Evolutionary conservation across 2,888 invertebrate genomes (phyloP).

Genomic region (Luffia ferchaultella): DNA sequence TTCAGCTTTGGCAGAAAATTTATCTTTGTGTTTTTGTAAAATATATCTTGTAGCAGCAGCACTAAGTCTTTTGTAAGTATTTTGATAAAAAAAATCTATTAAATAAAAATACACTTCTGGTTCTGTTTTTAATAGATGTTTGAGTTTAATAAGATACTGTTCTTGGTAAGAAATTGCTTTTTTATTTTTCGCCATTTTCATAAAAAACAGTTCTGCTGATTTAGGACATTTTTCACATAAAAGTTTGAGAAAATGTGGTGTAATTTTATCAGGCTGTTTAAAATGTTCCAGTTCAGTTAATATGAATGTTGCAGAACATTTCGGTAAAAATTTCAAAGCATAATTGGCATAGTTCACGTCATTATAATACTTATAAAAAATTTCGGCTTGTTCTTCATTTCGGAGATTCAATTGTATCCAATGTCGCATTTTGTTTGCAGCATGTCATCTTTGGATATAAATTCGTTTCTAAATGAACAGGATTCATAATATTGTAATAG

Average conservation of each 20-base stretch:
- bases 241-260: not conserved
- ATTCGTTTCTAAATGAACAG: conserved; percentile 28
- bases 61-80: not conserved
- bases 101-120: not conserved
- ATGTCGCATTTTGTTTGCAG: conserved; percentile 33
- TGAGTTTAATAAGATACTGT: not conserved
- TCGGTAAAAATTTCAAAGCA: conserved; percentile 29
- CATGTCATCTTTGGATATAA: conserved; percentile 38
- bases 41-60: not conserved
- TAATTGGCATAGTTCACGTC: conserved; percentile 18
- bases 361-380: conserved; percentile 34
- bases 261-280: not conserved
- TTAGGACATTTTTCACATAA: not conserved
- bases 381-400: conserved; percentile 24
- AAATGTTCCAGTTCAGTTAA: conserved; percentile 21
- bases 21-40: not conserved
- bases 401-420: conserved; percentile 27
- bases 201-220: not conserved
- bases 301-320: conserved; percentile 29
- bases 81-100: not conserved
- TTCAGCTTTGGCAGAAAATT: not conserved
- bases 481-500: conserved; percentile 28
- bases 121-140: not conserved
- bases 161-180: not conserved
- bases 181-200: not conserved